Percentiles rank a stretch among this genome's conserved stretches.
Evolutionary conservation across 2,888 invertebrate genomes (phyloP).

Genomic region (Ectemnius cavifrons): DNA sequence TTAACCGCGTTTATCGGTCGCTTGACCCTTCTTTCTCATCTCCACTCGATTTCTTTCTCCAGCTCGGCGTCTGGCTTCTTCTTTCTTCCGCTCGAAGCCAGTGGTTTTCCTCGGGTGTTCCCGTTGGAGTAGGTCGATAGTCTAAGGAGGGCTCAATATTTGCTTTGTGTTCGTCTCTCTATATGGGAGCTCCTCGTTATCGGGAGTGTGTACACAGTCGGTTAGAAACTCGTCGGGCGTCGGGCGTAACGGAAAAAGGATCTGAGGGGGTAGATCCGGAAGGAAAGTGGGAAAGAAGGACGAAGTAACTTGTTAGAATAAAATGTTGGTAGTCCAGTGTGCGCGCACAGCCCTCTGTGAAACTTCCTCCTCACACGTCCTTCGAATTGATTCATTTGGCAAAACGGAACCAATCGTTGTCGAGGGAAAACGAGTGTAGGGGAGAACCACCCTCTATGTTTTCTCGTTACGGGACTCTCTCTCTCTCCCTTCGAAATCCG

Average conservation of each 20-base stretch:
- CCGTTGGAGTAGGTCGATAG: conserved; percentile 40
- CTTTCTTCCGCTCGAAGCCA: conserved; percentile 10
- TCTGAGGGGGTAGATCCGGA: not conserved
- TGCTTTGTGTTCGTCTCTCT: conserved; percentile 45
- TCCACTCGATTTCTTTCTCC: not conserved
- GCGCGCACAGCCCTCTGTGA: no score
- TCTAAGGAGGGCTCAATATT: conserved; percentile 49
- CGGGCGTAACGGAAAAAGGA: conserved; percentile 1
- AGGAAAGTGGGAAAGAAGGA: not conserved
- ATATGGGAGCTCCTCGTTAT: conserved; percentile 49
- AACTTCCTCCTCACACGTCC: no score
- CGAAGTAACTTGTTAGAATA: no score
- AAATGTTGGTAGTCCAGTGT: no score
- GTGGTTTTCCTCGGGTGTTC: conserved; percentile 31
- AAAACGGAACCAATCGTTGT: no score
- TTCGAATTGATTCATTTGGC: no score
- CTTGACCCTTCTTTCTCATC: not conserved
- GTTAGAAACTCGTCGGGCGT: conserved; percentile 42
- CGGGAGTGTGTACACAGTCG: conserved; percentile 49
- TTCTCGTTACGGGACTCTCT: not conserved
- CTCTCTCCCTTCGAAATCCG: not conserved
- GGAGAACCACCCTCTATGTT: no score
- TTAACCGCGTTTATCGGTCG: no score
- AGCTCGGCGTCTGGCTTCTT: not conserved
- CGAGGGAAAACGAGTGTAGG: no score